Evolutionary conservation across 2,113 vertebrate species (phyloP), one percentile per base, ranked within the genome.

Genomic region (Lonchura striata): DNA sequence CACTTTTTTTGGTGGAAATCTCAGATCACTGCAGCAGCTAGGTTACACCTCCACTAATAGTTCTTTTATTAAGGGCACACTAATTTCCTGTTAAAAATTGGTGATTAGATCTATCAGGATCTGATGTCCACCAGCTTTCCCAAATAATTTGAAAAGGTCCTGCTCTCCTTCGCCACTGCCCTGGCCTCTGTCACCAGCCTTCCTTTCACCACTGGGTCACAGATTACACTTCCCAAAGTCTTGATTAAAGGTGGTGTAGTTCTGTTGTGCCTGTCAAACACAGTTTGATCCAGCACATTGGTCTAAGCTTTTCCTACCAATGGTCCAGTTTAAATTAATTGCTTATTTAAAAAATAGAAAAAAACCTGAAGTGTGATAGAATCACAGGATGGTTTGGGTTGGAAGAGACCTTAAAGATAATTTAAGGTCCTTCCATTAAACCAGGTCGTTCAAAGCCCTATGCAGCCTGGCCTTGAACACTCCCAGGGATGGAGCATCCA

Each of bases 131-230:
- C 33, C 41, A 35, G 15, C 39, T 79, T 53, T 79, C 33, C 39
- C 44, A 49, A 49, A 50, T 27, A 11, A 28, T 85, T 63, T 71
- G 11, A 9, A 44, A 63, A 79, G 19, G 15, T 49, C 25, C 22
- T 0, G 0, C 7, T 47, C 31, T 56, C 27, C 39, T 85, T 68
- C 68, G 70, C 52, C 52, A 23, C 47, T 27, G 59, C 35, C 17
- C 18, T 0, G 0, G 33, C 16, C 31, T 24, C 42, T 75, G 20
- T 24, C 0, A 0, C 30, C 47, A 16, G 12, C 11, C 18, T 30
- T 31, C 28, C 3, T 59, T 50, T 60, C 27, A 47, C 42, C 24
- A 7, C 11, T 11, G 59, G n/a, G 24, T 39, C 47, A 14, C 37
- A 53, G 68, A 39, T 0, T 3, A 1, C 28, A 61, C 37, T 18